A percentile compares a stretch with the other conserved stretches of the same genome.
Evolutionary conservation across 2,113 vertebrate species (phyloP).

Genomic region (Sminthopsis crassicaudata): DNA sequence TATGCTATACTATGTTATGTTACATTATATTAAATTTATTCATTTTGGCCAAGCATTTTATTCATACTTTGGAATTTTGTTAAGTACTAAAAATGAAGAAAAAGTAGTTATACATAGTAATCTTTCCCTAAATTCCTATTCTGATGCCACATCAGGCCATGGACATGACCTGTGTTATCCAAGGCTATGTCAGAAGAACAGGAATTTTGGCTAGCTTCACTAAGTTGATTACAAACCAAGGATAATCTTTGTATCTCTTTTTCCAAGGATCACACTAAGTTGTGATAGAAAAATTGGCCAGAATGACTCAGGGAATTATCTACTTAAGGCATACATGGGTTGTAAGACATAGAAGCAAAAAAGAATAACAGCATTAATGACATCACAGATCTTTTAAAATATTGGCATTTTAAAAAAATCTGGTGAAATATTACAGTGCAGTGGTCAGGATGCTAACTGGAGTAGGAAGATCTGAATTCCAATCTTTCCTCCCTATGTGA

Average conservation of each 20-base stretch:
- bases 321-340: not conserved
- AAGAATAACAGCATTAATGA: not conserved
- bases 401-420: not conserved
- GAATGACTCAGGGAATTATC: not conserved
- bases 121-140: not conserved
- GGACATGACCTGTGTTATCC: not conserved
- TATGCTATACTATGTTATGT: no score
- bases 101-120: conserved; percentile 33
- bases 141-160: not conserved
- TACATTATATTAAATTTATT: conserved; percentile 49
- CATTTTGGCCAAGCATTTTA: conserved; percentile 63
- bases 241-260: not conserved
- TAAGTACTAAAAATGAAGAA: conserved; percentile 64
- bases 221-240: not conserved
- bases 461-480: not conserved
- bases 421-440: not conserved
- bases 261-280: not conserved
- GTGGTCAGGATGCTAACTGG: not conserved
- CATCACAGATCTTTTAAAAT: not conserved
- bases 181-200: not conserved
- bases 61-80: conserved; percentile 66
- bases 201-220: not conserved
- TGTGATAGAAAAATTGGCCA: not conserved
- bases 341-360: not conserved
- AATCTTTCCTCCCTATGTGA: not conserved